phyloP scores from a whole-genome alignment of 2,888 invertebrate species.

The Brassicogethes aeneus region DNA sequence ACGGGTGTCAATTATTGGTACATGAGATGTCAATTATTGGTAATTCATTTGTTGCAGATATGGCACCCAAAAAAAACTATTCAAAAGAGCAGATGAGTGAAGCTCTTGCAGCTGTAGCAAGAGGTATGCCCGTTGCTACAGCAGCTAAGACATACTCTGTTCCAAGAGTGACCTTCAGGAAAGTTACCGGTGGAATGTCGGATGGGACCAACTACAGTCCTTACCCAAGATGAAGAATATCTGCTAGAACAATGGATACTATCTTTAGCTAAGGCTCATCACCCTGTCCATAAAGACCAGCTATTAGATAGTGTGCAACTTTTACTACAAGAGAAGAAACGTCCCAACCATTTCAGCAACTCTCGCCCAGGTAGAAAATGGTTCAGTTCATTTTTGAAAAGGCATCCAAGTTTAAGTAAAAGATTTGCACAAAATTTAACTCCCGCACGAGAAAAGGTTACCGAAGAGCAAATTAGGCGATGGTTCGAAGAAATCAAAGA shows the following conservation, averaged over 20 bases:
- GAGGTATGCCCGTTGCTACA: constrained; percentile 11
- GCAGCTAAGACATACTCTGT: constrained; percentile 18
- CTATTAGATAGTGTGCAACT: constrained; percentile 25
- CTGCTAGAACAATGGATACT: constrained; percentile 20
- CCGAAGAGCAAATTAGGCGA: constrained; percentile 9
- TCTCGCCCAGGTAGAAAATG: constrained; percentile 29
- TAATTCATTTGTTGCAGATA: neutral
- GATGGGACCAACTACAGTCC: constrained; percentile 8
- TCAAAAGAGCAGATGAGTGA: neutral
- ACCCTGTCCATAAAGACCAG: constrained; percentile 27
- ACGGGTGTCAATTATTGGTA: too few relatives aligned
- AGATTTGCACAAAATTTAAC: constrained; percentile 20
- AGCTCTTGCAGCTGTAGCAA: constrained; percentile 13
- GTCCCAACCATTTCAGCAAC: constrained; percentile 21
- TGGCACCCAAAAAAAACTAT: neutral
- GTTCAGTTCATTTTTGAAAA: constrained; percentile 16
- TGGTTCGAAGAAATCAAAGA: constrained; percentile 8
- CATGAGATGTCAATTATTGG: too few relatives aligned
- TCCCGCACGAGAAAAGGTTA: constrained; percentile 6
- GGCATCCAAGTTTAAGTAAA: constrained; percentile 20
- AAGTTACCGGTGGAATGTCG: constrained; percentile 12
- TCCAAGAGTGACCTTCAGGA: constrained; percentile 13
- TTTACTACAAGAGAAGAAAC: constrained; percentile 16
- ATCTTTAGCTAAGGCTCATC: constrained; percentile 21
- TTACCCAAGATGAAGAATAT: constrained; percentile 7